Base-by-base conservation (phyloP, 2,113 vertebrate genomes). In the Bagarius yarrelli region DNA sequence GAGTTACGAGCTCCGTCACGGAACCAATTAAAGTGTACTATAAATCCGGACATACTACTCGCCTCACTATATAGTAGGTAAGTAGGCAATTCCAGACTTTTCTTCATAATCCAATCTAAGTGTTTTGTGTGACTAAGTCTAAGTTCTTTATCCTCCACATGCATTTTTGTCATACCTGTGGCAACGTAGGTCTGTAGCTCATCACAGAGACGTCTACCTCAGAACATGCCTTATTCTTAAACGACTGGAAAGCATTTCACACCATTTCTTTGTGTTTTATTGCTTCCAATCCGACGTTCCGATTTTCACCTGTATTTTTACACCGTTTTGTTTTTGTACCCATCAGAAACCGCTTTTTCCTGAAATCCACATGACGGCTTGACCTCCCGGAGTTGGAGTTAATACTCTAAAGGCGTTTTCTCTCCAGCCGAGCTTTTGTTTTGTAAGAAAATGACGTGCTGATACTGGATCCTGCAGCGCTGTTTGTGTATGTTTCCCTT, bases 401-500 rank as follows among this genome's bases (percentile, higher is more conserved):
- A 66, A 73, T 21, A 44, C 44, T 47, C 44, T 11, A 50, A 59
- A 52, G 18, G 30, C 57, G 8, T 30, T 79, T 69, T 13, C 30
- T 40, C 71, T 56, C 53, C 32, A 44, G 32, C 40, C 0, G 67
- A 79, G 59, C 18, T 57, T 72, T 80, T 18, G 66, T 81, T 75
- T 69, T 74, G 60, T 64, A 57, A 75, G 61, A 59, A 57, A 74
- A 36, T 47, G 61, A 60, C n/a, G 56, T 76, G 36, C 21, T 71
- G 59, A 73, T 78, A 70, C 57, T 74, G 60, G 25, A 76, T 81
- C 19, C 36, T 32, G 32, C 56, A n/a, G 52, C 76, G 78, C 66
- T 72, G 69, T 80, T 72, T 66, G 71, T 60, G 70, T 76, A 69
- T 78, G 73, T 76, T 78, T 78, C 74, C 69, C 53, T 74, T 82